Evolutionary conservation across 2,888 invertebrate genomes (phyloP), one percentile per base, ranked within the genome.

Genomic region (Drosophila lutescens): DNA sequence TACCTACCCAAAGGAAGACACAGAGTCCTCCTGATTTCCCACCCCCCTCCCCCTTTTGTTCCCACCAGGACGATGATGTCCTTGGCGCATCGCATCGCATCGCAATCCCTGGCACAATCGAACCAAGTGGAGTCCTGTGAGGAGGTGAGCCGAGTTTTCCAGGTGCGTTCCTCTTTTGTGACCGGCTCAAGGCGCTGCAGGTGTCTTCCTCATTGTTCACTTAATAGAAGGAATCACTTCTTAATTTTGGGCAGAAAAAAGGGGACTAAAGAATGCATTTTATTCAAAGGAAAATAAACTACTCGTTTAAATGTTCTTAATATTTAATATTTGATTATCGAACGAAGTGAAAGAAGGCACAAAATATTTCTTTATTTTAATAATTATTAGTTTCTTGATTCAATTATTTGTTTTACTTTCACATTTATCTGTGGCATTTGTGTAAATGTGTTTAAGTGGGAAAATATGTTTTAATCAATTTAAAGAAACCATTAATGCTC

Each of bases 71-170:
- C 59, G 40, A 56, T 56, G 74, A 60, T 74, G 74, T 54, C 83
- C 76, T 78, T 78, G 77, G 79, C 55, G 62, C 77, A 83, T 15
- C 30, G 10, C 30, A 46, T 46, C 36, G 60, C 49, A 38, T 54
- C 67, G 71, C 74, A 83, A 86, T 86, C 73, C 83, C 74, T 71
- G 65, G 88, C 80, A 83, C 82, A 82, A 88, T 86, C 80, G 84
- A 86, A 58, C 69, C 78, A 66, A 76, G 17, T 34, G 50, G 34
- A 30, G 57, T 17, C 36, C 9, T n/a, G 59, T 10, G 38, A 30
- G 30, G 30, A 49, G 78, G 44, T 41, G 43, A 36, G 50, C 54
- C 23, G 51, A 38, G 67, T 67, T 84, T 15, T 26, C 20, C 67
- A 50, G 63, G 49, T 43, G 66, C 30, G 40, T 20, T 58, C 49